Evolutionary conservation across 2,888 invertebrate genomes (phyloP), one percentile per base, ranked within the genome.

Genomic region (Sclerodermus sp.): DNA sequence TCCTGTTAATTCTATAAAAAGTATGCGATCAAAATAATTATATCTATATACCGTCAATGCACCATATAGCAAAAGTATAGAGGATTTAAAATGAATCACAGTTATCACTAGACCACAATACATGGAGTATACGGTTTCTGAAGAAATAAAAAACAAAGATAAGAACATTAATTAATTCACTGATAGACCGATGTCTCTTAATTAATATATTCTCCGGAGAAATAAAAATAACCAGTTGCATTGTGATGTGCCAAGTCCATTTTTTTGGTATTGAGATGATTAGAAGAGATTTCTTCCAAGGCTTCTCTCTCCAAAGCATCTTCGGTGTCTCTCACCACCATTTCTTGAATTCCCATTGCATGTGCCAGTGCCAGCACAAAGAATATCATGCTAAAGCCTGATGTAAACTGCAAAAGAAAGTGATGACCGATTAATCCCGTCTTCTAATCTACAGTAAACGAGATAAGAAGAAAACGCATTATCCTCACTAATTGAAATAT

Each of bases 241-340:
- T 79, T 73, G 42, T 79, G 76, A 60, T 79, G 78, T 9, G 79
- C 80, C 42, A 76, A 66, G 43, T 79, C 77, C 72, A 80, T 76
- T 50, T 73, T 73, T 18, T 73, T 75, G 31, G 78, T 78, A 51
- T 80, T 80, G 34, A 79, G 73, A 51, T 72, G 74, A 61, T 71
- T 72, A 1, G 73, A 74, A 8, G 71, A 72, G 49, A 71, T 73
- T 46, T 78, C 77, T 48, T 76, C 73, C 42, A 77, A 51, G 15
- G 74, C 76, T 54, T 78, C 79, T 36, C 78, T 69, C 47, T 78
- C 78, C 38, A 78, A 65, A 16, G 75, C 77, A 50, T 80, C 80
- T 54, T 78, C 78, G 3, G 79, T 79, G 45, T 80, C 79, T 36
- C 77, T 74, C 23, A 73, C 77, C 18, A 80, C 73, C 74, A 80